Percentiles rank a stretch among this genome's conserved stretches.
phyloP scores from a whole-genome alignment of 2,888 invertebrate species.

The Trichopoda pennipes region DNA sequence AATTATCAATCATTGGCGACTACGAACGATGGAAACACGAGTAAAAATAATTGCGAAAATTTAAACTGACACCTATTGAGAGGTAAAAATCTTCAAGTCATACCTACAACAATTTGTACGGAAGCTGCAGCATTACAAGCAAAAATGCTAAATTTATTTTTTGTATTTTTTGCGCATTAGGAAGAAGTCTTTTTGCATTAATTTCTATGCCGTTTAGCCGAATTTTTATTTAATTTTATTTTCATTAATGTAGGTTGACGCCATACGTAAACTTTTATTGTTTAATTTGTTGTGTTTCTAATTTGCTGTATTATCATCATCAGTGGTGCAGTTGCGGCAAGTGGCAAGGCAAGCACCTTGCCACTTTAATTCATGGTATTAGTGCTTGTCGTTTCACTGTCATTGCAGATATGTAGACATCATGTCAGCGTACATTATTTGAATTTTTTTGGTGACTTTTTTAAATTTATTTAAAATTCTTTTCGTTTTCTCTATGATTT shows the following conservation, averaged over 20 bases:
- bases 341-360: conserved; percentile 51
- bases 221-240: conserved; percentile 52
- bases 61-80: conserved; percentile 55
- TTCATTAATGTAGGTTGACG: conserved; percentile 66
- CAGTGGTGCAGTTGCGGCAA: conserved; percentile 9
- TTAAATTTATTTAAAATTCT: conserved; percentile 56
- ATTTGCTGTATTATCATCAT: background rate
- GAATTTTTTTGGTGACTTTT: conserved; percentile 71
- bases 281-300: background rate
- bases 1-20: conserved; percentile 20
- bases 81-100: conserved; percentile 47
- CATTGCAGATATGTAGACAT: conserved; percentile 77
- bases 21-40: background rate
- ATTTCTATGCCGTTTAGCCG: conserved; percentile 34
- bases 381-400: conserved; percentile 67
- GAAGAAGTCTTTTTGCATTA: conserved; percentile 11
- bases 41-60: conserved; percentile 15
- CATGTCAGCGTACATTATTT: conserved; percentile 77
- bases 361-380: conserved; percentile 53
- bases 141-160: conserved; percentile 14
- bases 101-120: conserved; percentile 1
- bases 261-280: conserved; percentile 50
- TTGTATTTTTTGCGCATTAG: conserved; percentile 19
- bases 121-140: conserved; percentile 5
- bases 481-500: conserved; percentile 1